These are phyloP conservation scores for Chaitophorus viminalis DNA, from an alignment of 2,888 invertebrate species.

Conservation along the genomic window DNA sequence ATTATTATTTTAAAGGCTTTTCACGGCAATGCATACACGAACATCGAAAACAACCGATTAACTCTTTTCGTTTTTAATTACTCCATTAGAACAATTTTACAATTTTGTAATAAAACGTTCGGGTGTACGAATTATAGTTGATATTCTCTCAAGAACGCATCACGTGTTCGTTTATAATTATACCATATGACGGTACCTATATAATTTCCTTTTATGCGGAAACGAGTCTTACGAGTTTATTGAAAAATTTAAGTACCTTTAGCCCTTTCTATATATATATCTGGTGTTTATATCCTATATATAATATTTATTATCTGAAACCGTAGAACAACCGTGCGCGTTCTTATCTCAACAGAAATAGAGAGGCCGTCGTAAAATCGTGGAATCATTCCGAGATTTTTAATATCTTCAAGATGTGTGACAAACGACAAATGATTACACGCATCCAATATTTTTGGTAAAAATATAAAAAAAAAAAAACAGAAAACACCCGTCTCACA, in stretches of 20 bases:
- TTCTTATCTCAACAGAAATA: slow-evolving; percentile 13
- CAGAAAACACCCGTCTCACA: background rate
- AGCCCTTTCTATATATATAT: too few relatives aligned
- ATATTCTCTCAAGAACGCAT: background rate
- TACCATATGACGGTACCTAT: too few relatives aligned
- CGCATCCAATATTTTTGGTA: background rate
- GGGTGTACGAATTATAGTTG: background rate
- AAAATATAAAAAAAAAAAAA: background rate
- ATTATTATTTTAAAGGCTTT: slow-evolving; percentile 18
- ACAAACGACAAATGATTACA: slow-evolving; percentile 21
- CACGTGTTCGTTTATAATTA: too few relatives aligned
- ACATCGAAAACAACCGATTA: background rate
- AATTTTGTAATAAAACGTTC: background rate
- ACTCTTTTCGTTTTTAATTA: background rate
- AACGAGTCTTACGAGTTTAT: slow-evolving; percentile 12
- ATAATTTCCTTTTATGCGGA: background rate
- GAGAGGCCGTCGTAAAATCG: slow-evolving; percentile 29
- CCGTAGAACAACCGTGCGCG: background rate
- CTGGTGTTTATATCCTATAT: too few relatives aligned
- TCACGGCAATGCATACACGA: background rate
- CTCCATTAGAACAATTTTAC: background rate
- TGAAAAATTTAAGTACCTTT: background rate
- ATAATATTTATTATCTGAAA: too few relatives aligned
- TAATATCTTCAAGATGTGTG: slow-evolving; percentile 55
- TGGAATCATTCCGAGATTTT: slow-evolving; percentile 32